Conservation (phyloP, 2,113 vertebrate genomes). For the Pterocles orientalis region DNA sequence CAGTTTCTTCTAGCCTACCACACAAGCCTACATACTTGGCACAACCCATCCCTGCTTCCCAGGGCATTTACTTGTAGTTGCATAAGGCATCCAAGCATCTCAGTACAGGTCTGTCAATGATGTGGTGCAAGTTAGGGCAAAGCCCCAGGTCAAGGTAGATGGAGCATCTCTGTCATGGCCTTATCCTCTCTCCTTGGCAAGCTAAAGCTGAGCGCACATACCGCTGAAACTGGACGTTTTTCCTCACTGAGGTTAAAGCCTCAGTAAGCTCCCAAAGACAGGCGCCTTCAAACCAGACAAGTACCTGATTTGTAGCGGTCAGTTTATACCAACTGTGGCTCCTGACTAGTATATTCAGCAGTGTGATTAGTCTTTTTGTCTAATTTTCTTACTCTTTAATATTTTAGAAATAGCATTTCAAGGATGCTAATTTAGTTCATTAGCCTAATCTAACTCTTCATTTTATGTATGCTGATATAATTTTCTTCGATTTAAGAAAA, state of each 20-base stretch:
- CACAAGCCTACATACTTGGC: not conserved
- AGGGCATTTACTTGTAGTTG: not conserved
- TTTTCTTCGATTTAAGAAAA: not conserved
- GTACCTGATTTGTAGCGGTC: not conserved
- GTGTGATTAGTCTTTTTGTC: not conserved
- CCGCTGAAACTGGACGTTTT: not conserved
- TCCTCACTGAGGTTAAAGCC: not conserved
- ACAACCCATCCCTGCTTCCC: not conserved
- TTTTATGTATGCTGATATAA: not conserved
- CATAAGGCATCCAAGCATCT: not conserved
- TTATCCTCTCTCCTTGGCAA: not conserved
- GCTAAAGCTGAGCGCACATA: not conserved
- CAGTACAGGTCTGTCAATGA: accelerated
- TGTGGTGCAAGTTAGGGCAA: not conserved
- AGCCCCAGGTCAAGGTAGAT: not conserved
- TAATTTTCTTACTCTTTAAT: not conserved
- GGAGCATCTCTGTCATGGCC: not conserved
- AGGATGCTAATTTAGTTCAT: not conserved
- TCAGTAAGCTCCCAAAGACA: not conserved
- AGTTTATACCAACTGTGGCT: not conserved
- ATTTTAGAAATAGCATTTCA: not conserved
- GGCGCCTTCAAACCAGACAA: not conserved
- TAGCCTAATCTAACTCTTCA: not conserved
- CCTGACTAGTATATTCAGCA: not conserved
- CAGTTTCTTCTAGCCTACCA: not conserved